A percentile compares a stretch with the other conserved stretches of the same genome.
Conservation (phyloP, 2,797 vertebrate genomes). For the Borostomias antarcticus region DNA sequence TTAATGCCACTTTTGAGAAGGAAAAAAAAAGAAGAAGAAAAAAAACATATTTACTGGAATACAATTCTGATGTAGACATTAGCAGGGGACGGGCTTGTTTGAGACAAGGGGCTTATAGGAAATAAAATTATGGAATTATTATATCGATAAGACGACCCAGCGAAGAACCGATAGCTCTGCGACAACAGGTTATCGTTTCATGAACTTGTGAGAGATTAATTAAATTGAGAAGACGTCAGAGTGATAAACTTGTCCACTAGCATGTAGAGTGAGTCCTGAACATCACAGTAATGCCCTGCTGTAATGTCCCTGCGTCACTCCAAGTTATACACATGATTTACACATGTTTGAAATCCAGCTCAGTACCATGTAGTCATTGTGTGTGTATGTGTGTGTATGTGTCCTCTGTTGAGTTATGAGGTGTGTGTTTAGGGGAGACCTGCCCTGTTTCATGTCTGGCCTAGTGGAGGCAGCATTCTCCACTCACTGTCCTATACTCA, state of each 20-base stretch:
- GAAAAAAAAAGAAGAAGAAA: conserved; percentile 32
- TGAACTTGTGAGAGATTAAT: conserved; percentile 28
- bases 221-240: conserved; percentile 17
- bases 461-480: conserved; percentile 62
- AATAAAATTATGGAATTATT: conserved; percentile 17
- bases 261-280: background rate
- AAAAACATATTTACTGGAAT: conserved; percentile 49
- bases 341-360: background rate
- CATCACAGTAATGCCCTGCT: background rate
- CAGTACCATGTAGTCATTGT: background rate
- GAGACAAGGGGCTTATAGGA: conserved; percentile 20
- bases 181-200: conserved; percentile 46
- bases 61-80: conserved; percentile 53
- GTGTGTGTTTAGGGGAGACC: conserved; percentile 22
- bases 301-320: too few species aligned
- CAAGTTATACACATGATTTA: too few species aligned
- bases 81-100: conserved; percentile 41
- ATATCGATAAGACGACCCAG: conserved; percentile 45
- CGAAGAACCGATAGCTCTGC: conserved; percentile 41
- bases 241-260: background rate
- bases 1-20: conserved; percentile 60
- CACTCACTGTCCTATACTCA: conserved; percentile 23
- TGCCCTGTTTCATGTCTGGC: conserved; percentile 50
- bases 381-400: background rate
- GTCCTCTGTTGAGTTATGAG: conserved; percentile 16